Evolutionary conservation across 2,797 vertebrate species (phyloP).

Genomic region (Peromyscus melanophrys): DNA sequence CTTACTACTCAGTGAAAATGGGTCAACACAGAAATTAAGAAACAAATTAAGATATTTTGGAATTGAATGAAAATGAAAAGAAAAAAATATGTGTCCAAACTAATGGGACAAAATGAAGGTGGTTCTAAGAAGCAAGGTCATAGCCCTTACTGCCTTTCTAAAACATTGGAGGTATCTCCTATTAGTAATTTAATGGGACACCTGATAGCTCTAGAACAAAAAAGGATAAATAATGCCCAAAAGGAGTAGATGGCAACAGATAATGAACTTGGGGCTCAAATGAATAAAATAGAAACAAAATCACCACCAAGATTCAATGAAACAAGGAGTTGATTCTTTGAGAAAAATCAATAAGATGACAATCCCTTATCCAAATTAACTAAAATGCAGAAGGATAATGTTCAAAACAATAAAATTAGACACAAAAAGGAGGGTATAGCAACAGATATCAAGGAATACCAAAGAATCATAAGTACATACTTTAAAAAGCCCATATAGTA

Average conservation of each 20-base stretch:
- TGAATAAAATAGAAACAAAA: no score
- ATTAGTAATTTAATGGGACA: not conserved
- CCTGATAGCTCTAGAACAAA: not conserved
- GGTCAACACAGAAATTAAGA: no score
- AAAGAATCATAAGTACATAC: not conserved
- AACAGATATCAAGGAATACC: not conserved
- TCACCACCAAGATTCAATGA: not conserved
- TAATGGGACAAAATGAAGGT: no score
- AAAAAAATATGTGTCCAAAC: no score
- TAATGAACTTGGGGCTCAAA: not conserved
- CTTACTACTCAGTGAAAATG: no score
- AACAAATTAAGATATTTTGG: no score
- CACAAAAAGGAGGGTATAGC: not conserved
- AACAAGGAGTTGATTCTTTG: not conserved
- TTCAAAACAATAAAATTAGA: not conserved
- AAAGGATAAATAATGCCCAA: not conserved
- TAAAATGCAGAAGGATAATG: not conserved
- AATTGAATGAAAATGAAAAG: no score
- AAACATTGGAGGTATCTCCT: no score
- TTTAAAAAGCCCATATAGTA: not conserved
- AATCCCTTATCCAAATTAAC: not conserved
- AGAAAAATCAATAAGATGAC: not conserved
- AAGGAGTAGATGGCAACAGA: not conserved
- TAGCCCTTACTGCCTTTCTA: no score
- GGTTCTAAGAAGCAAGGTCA: no score